Conservation (phyloP, 2,113 vertebrate species). For the Alouatta palliata region DNA sequence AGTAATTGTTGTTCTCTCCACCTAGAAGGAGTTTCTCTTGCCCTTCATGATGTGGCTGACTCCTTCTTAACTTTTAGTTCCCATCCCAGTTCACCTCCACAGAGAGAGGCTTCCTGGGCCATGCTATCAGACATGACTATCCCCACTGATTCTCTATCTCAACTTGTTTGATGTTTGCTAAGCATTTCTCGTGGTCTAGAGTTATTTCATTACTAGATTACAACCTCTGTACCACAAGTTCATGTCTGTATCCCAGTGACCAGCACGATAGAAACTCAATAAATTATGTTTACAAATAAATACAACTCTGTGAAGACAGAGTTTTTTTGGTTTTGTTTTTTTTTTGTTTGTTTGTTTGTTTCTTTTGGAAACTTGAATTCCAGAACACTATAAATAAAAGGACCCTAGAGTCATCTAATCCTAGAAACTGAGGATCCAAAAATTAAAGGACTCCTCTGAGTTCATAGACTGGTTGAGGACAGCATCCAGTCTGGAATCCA, state of each 20-base stretch:
- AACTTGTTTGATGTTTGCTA: neutral
- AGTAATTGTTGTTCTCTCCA: neutral
- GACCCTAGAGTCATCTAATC: neutral
- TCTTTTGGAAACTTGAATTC: neutral
- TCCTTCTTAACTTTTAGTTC: neutral
- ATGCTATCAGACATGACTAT: neutral
- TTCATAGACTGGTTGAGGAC: neutral
- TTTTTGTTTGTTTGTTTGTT: no score
- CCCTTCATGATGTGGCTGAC: neutral
- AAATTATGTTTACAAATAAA: neutral
- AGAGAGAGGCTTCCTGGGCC: neutral
- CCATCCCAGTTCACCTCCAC: neutral
- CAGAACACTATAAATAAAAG: neutral
- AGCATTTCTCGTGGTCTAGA: neutral
- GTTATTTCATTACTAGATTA: neutral
- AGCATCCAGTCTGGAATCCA: neutral
- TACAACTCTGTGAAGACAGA: neutral
- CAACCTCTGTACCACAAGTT: neutral
- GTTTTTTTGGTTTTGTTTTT: neutral
- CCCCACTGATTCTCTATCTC: neutral
- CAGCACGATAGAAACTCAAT: neutral
- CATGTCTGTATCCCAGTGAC: neutral
- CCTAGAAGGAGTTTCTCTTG: neutral
- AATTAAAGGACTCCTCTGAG: neutral
- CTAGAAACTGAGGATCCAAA: neutral